Base-by-base conservation (phyloP, 2,888 invertebrate species). In the Acronicta aceris region DNA sequence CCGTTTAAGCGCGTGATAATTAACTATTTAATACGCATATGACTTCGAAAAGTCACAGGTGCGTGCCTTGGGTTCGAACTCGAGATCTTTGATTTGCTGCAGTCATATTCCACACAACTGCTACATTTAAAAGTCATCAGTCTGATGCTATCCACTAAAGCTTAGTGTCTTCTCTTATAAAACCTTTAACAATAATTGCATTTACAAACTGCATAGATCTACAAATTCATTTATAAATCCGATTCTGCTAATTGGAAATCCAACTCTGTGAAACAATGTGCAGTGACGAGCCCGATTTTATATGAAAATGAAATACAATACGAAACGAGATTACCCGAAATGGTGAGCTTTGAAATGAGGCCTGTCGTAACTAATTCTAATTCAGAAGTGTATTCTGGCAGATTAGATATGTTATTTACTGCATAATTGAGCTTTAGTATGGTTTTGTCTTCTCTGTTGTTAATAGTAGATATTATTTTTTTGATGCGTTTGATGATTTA, bases 251-350 rank as follows among this genome's bases (percentile, higher is more conserved):
- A 61, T 58, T 16, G 21, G 5, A 25, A 4, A 41, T 15, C n/a
- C 30, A 47, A 46, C 57, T 74, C 40, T 49, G 60, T 57, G 41
- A 57, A 71, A 46, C 47, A 53, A 59, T 49, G 51, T 42, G 10
- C 21, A 48, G 12, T 51, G 53, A 57, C 16, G 36, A 45, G 27
- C 33, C 13, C 12, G 5, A 54, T 62, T 50, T 17, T 25, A 62
- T 50, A 57, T 51, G 17, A 53, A 50, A 59, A 46, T 53, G 10
- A 40, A 46, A 53, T n/a, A 56, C 41, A 58, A 46, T 40, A 33
- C 13, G 41, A 13, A 43, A 41, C n/a, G 4, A 13, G 56, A 59
- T 72, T 40, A 46, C 27, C 17, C 43, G 9, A 40, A 36, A 30
- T 60, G 13, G 4, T 25, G 17, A 8, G 15, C n/a, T 16, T 3